phyloP scores from a whole-genome alignment of 2,797 vertebrate genomes.

The Phataginus tricuspis region DNA sequence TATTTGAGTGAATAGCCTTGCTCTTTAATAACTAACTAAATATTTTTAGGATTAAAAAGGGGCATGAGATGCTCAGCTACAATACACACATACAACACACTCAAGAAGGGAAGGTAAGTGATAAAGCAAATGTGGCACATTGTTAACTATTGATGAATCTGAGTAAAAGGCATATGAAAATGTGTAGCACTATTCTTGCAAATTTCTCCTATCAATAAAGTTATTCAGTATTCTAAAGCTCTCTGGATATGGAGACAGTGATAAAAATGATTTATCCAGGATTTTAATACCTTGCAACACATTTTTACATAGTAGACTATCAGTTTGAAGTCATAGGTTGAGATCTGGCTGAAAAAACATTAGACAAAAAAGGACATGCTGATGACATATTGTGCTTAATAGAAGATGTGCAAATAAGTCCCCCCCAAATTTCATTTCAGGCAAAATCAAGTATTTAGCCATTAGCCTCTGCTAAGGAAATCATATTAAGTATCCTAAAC shows the following conservation, averaged over 20 bases:
- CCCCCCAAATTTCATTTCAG: not conserved
- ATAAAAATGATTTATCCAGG: not conserved
- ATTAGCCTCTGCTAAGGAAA: not conserved
- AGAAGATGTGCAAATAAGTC: not conserved
- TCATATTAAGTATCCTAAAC: not conserved
- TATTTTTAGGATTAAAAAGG: not conserved
- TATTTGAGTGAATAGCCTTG: not conserved
- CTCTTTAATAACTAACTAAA: not conserved
- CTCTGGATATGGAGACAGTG: not conserved
- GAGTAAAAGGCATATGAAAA: not conserved
- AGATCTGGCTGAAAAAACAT: not conserved
- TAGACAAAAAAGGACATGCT: not conserved
- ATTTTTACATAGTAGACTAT: not conserved
- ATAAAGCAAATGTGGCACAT: not conserved
- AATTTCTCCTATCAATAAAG: not conserved
- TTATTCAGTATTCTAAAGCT: not conserved
- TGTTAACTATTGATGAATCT: not conserved
- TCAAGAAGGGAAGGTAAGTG: not conserved
- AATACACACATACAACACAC: not conserved
- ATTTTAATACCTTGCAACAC: not conserved
- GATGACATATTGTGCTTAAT: not conserved
- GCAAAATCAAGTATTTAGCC: not conserved
- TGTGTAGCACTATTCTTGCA: not conserved
- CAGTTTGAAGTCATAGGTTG: not conserved
- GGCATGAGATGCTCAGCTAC: not conserved